Conservation (phyloP, 2,113 vertebrate species). For the Sphaerodactylus townsendi region DNA sequence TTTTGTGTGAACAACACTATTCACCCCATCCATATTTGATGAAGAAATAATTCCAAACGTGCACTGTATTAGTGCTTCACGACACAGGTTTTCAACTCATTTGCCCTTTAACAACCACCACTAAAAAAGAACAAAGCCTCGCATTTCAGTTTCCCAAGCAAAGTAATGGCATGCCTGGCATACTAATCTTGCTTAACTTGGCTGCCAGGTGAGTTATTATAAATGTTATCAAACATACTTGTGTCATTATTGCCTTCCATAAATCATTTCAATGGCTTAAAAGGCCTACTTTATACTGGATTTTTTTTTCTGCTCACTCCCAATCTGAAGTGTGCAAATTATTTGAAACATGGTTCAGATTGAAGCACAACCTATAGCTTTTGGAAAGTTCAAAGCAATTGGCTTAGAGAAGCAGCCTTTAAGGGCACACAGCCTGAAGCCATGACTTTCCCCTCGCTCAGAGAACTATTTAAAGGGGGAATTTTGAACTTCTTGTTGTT, state of each 20-base stretch:
- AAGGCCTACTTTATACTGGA: neutral
- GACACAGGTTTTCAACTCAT: fast-evolving
- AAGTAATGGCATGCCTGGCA: neutral
- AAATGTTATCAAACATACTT: slow-evolving; percentile 20
- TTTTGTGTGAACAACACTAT: neutral
- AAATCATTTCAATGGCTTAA: slow-evolving; percentile 23
- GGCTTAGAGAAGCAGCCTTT: neutral
- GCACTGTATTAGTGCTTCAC: neutral
- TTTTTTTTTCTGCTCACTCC: neutral
- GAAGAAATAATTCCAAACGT: neutral
- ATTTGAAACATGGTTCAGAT: neutral
- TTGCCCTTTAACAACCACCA: neutral
- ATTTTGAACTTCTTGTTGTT: neutral
- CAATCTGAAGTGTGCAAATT: neutral
- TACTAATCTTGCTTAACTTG: slow-evolving; percentile 4
- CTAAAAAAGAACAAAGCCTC: neutral
- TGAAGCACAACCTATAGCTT: neutral
- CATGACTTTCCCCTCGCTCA: neutral
- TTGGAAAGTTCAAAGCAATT: neutral
- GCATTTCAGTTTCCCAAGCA: slow-evolving; percentile 27
- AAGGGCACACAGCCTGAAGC: neutral
- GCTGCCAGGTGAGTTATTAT: slow-evolving; percentile 18
- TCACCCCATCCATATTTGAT: neutral
- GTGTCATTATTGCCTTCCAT: slow-evolving; percentile 20
- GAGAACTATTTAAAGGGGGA: neutral